Base-by-base conservation (phyloP, 1,140 invertebrate species). In the Thereuonema tuberculata region DNA sequence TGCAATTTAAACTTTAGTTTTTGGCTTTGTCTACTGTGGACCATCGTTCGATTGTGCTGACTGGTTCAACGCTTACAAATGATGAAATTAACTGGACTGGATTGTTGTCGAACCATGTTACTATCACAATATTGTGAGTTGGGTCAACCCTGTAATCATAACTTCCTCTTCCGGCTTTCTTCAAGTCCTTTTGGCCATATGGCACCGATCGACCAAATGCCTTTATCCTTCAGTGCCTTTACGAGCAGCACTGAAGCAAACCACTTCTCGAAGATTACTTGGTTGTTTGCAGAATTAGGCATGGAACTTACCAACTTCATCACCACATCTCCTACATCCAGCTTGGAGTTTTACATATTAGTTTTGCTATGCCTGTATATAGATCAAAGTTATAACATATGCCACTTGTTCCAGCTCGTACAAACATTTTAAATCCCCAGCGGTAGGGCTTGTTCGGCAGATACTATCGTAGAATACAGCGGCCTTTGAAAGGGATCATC, bases 401-500 rank as follows among this genome's bases (percentile, higher is more conserved):
- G 59, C 71, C 72, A 62, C 66, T 65, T 55, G 65, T 49, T 62
- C 63, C 67, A 63, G 67, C 69, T 62, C 71, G 58, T 23, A 69
- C 66, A 63, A 69, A 75, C 60, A 75, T 65, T 66, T 74, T 77
- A 14, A 72, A 72, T 15, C 72, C 73, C 67, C 71, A 72, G 61
- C 75, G 76, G 60, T 71, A 65, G 12, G 75, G 72, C 56, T 75
- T 74, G 29, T 69, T 63, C 27, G 64, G 68, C 52, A 68, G 56
- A 62, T 77, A 76, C 61, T 76, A 73, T 64, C 72, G 72, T 57
- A 71, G 69, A 61, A 64, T 64, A 62, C 72, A 67, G 50, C 63
- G 60, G 3, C 71, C 70, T 68, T 74, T 77, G 37, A 69, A 75
- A 3, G 70, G 64, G 61, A 75, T 71, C 68, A 76, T 74, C 66